phyloP scores from a whole-genome alignment of 2,113 vertebrate genomes.

The Anolis carolinensis region DNA sequence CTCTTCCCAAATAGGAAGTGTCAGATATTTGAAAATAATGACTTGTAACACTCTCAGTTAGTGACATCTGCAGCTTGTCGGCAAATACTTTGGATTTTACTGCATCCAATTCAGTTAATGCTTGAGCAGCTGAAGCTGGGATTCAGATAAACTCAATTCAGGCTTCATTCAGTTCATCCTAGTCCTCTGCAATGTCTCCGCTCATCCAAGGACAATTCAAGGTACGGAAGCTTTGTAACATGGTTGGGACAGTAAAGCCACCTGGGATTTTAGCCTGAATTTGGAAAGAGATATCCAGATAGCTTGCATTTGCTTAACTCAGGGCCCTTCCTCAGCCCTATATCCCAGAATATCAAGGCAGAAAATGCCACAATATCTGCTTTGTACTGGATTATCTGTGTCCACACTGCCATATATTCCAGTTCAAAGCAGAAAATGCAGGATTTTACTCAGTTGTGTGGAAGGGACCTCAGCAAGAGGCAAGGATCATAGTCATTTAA shows the following conservation, averaged over 20 bases:
- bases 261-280: no score
- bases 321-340: no score
- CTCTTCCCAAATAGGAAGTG: constrained; percentile 15
- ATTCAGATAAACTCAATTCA: not conserved
- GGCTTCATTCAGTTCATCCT: not conserved
- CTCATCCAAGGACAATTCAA: not conserved
- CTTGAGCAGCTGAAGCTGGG: not conserved
- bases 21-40: constrained; percentile 43
- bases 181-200: not conserved
- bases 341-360: no score
- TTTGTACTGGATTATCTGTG: no score
- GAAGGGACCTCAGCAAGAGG: no score
- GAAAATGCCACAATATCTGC: no score
- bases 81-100: constrained; percentile 21
- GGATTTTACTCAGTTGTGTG: no score
- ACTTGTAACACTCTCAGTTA: not conserved
- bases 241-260: not conserved
- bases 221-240: not conserved
- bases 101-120: constrained; percentile 12
- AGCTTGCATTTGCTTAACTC: no score
- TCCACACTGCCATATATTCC: no score
- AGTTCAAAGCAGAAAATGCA: no score
- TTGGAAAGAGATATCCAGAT: no score
- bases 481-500: no score
- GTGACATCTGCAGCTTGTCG: not conserved